Conservation (phyloP, 1,140 invertebrate genomes). For the Drosophila setifemur region DNA sequence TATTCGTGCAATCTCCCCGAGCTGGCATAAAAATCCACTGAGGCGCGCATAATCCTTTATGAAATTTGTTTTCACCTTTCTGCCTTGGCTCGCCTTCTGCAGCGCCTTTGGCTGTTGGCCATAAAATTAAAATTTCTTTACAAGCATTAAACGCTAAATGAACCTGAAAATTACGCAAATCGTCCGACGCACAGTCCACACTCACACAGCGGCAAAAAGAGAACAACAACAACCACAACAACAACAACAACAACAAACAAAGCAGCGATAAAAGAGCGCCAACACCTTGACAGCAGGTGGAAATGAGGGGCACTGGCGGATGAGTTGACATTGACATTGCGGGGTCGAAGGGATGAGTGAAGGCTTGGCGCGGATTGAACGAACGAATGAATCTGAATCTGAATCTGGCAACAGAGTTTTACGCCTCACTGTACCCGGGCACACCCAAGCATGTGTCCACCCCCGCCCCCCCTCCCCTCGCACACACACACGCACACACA, state of each 20-base stretch:
- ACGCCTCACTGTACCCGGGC: slow-evolving; percentile 41
- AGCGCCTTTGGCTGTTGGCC: slow-evolving; percentile 62
- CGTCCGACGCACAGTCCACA: slow-evolving; percentile 28
- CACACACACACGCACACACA: neutral
- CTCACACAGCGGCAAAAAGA: slow-evolving; percentile 11
- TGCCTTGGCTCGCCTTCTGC: slow-evolving; percentile 22
- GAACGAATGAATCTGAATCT: slow-evolving; percentile 68
- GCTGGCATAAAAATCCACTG: slow-evolving; percentile 39
- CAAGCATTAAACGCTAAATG: slow-evolving; percentile 82
- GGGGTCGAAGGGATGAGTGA: slow-evolving; percentile 9
- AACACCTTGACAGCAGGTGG: slow-evolving; percentile 46
- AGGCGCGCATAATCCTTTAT: slow-evolving; percentile 72
- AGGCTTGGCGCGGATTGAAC: slow-evolving; percentile 53
- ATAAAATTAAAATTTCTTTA: slow-evolving; percentile 82
- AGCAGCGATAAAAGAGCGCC: slow-evolving; percentile 52
- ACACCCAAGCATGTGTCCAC: slow-evolving; percentile 7
- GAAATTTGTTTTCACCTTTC: slow-evolving; percentile 62
- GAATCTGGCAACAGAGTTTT: slow-evolving; percentile 61
- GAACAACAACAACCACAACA: slow-evolving; percentile 8
- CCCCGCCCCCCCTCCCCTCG: neutral
- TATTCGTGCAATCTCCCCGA: neutral
- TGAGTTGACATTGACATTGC: slow-evolving; percentile 66
- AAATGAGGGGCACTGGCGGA: neutral
- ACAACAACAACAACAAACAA: slow-evolving; percentile 22
- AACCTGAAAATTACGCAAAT: slow-evolving; percentile 82